These are phyloP conservation scores for Aegotheles bennettii DNA, from an alignment of 2,113 vertebrate genomes.

Conservation along the genomic window DNA sequence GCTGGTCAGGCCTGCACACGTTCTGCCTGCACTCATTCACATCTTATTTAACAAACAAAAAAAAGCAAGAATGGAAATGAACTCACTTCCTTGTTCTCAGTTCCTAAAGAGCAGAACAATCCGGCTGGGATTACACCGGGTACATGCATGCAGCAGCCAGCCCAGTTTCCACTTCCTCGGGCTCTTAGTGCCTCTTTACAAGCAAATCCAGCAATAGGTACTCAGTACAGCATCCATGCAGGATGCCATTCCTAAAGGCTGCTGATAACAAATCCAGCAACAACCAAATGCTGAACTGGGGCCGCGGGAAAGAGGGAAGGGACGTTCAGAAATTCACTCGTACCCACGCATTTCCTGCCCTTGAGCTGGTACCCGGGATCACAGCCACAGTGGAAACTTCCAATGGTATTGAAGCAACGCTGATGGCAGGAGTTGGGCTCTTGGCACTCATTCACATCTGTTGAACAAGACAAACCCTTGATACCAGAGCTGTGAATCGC, in stretches of 20 bases:
- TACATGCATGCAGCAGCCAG: background rate
- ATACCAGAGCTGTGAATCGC: background rate
- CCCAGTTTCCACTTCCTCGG: background rate
- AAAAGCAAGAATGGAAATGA: background rate
- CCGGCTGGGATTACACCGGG: background rate
- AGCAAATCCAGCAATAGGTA: background rate
- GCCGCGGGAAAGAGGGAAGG: background rate
- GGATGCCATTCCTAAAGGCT: background rate
- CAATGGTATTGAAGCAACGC: slow-evolving; percentile 89
- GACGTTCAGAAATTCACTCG: background rate
- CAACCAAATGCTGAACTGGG: background rate
- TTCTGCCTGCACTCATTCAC: slow-evolving; percentile 94
- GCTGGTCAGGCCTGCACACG: slow-evolving; percentile 90
- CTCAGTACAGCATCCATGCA: background rate
- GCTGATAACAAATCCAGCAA: background rate
- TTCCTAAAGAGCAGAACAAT: background rate
- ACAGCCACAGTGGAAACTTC: slow-evolving; percentile 93
- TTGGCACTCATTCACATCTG: slow-evolving; percentile 95
- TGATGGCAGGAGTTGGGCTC: slow-evolving; percentile 90
- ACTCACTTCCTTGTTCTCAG: background rate
- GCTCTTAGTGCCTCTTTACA: background rate
- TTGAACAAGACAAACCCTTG: slow-evolving; percentile 24
- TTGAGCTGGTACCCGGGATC: slow-evolving; percentile 91
- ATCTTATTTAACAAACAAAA: slow-evolving; percentile 70
- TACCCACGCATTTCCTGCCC: slow-evolving; percentile 91